Base-by-base conservation (phyloP, 2,113 vertebrate species). In the Amazona vittata region DNA sequence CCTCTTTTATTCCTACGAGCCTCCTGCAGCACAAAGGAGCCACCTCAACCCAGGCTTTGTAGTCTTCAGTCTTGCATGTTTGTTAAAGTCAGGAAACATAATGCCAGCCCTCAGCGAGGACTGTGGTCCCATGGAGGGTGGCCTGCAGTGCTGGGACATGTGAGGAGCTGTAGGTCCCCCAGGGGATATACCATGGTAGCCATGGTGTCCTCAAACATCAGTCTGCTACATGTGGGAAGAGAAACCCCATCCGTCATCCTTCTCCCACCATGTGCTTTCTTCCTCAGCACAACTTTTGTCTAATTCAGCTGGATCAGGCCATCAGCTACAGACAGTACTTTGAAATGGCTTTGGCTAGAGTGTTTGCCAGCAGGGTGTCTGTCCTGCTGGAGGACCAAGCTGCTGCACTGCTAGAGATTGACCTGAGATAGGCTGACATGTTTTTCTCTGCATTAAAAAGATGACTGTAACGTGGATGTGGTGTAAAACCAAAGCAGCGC, bases 401-500 rank as follows among this genome's bases (percentile, higher is more conserved):
- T 31, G 16, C 55, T 0, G 2, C 5, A 3, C 21, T 49, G 16
- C 31, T 2, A 12, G 50, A 39, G n/a, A 24, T 21, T 84, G 79
- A 76, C 44, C 39, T 28, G 63, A 35, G 67, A 25, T 4, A 0
- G 4, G 44, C 63, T 88, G 76, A 90, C 79, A 74, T 47, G 86
- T 24, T 81, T 93, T 59, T 22, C 69, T 85, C 60, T 84, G 50
- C 47, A 29, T 89, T 80, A 74, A 86, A 83, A 70, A 39, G 50
- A 22, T 77, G 41, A 29, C 31, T 60, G 26, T 41, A 87, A 89
- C 9, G 35, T 67, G 80, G 80, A 92, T 46, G 43, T 35, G 69
- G 43, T 86, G 69, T 89, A 82, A 85, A 90, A 95, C 53, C 60
- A 94, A 92, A 81, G 31, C 35, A 57, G 49, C 65, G 75, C 15